phyloP scores from a whole-genome alignment of 1,140 invertebrate species.

The Drosophila elegans region DNA sequence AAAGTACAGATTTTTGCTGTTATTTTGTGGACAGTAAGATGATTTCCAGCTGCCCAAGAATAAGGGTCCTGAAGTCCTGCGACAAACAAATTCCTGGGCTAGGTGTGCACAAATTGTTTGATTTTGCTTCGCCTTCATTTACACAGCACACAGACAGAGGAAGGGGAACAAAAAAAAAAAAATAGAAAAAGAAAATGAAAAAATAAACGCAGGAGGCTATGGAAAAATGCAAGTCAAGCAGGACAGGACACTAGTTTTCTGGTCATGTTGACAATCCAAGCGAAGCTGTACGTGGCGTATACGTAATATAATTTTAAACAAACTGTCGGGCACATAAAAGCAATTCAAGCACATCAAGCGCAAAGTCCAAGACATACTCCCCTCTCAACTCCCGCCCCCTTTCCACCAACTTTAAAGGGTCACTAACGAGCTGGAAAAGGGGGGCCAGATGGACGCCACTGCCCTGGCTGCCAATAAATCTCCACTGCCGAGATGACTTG shows the following conservation, averaged over 20 bases:
- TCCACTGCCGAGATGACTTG: constrained; percentile 41
- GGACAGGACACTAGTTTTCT: constrained; percentile 16
- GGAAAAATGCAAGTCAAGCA: constrained; percentile 37
- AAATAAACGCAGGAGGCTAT: neutral
- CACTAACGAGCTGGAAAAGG: constrained; percentile 62
- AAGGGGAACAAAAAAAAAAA: neutral
- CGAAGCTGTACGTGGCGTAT: constrained; percentile 51
- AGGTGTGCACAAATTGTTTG: constrained; percentile 46
- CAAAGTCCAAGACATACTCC: constrained; percentile 56
- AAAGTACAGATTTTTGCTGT: neutral
- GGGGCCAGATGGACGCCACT: neutral
- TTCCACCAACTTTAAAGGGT: constrained; percentile 23
- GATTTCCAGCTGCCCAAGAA: neutral
- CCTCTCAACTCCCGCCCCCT: constrained; percentile 9
- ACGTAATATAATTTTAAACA: constrained; percentile 70
- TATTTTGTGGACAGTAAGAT: constrained; percentile 4
- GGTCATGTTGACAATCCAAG: constrained; percentile 28
- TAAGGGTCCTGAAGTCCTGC: neutral
- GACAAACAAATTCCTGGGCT: constrained; percentile 33
- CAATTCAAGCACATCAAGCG: constrained; percentile 58
- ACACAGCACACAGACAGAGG: constrained; percentile 20
- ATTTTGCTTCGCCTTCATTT: constrained; percentile 47
- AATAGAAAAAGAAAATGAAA: neutral
- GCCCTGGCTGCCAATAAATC: constrained; percentile 73
- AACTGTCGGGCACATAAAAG: constrained; percentile 65